Percentiles rank a stretch among this genome's conserved stretches.
phyloP scores from a whole-genome alignment of 2,113 vertebrate species.

The Meleagris gallopavo region DNA sequence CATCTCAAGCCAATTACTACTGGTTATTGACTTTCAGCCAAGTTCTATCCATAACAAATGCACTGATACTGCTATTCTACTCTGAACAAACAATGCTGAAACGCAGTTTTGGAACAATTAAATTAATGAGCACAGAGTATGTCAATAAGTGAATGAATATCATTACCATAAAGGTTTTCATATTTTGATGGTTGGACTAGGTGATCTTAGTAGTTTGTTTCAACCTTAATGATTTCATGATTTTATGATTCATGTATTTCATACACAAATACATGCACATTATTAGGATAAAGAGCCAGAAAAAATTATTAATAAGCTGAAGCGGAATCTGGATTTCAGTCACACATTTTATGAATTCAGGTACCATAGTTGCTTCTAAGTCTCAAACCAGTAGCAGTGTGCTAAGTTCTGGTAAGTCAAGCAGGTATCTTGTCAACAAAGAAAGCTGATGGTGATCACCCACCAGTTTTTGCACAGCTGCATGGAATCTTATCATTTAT shows the following conservation, averaged over 20 bases:
- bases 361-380: accelerated
- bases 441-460: background rate
- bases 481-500: background rate
- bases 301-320: background rate
- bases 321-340: background rate
- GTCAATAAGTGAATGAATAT: background rate
- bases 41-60: background rate
- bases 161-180: background rate
- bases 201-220: no score
- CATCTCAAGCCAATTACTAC: background rate
- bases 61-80: background rate
- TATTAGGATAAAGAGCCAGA: background rate
- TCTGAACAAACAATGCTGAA: background rate
- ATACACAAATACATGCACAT: background rate
- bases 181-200: no score
- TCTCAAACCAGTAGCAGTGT: background rate
- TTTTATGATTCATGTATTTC: background rate
- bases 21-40: background rate
- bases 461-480: background rate
- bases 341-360: background rate
- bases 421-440: background rate
- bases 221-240: no score
- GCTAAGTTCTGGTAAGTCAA: background rate
- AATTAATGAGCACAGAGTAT: background rate
- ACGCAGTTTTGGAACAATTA: background rate